Conservation (phyloP, 1,140 invertebrate genomes). For the Pseudomyrmex pallidus region DNA sequence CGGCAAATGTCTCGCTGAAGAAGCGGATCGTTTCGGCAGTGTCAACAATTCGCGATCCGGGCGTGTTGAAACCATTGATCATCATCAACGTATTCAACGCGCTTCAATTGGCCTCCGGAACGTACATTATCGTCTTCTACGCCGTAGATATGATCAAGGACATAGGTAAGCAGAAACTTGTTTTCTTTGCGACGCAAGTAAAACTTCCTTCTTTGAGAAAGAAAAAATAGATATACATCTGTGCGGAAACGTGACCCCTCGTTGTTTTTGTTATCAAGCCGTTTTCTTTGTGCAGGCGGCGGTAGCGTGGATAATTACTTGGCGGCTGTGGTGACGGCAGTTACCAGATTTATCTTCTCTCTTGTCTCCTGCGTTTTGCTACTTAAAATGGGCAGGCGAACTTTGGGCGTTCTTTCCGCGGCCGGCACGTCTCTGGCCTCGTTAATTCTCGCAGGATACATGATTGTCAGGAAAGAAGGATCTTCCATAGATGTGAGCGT, state of each 20-base stretch:
- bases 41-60: conserved; percentile 83
- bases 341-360: conserved; percentile 87
- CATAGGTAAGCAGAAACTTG: conserved; percentile 80
- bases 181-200: not conserved
- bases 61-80: conserved; percentile 89
- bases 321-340: conserved; percentile 88
- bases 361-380: conserved; percentile 88
- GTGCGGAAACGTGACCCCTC: no score
- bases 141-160: conserved; percentile 89
- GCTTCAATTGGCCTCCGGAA: conserved; percentile 90
- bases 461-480: conserved; percentile 82
- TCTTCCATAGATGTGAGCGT: conserved; percentile 79
- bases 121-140: conserved; percentile 91
- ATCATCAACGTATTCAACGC: conserved; percentile 90
- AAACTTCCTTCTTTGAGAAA: no score
- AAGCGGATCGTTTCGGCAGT: conserved; percentile 65
- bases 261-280: not conserved
- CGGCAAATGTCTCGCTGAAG: conserved; percentile 53
- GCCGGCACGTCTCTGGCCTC: conserved; percentile 88
- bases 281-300: conserved; percentile 64
- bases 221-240: no score
- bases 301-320: conserved; percentile 82
- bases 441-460: conserved; percentile 86
- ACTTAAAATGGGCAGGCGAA: conserved; percentile 87
- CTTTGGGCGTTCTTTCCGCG: conserved; percentile 88